Base-by-base conservation (phyloP, 2,888 invertebrate genomes). In the Platypus cylindrus region DNA sequence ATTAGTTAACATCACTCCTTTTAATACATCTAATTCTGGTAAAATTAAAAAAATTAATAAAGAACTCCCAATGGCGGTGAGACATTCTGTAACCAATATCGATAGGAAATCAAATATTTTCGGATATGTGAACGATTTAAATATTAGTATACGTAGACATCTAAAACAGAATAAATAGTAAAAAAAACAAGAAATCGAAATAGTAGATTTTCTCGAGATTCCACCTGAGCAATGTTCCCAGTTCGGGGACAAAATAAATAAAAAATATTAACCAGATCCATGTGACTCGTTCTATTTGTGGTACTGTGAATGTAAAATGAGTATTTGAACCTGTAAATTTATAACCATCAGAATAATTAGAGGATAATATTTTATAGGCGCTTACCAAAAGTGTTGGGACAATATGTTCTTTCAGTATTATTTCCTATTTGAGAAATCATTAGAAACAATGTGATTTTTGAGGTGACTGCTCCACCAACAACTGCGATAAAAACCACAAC, bases 251-350 rank as follows among this genome's bases (percentile, higher is more conserved):
- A 23, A 75, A 65, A 54, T 83, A 85, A 14, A 77, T 74, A 47
- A 84, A 73, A 25, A 85, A 63, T 17, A 85, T 58, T 30, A 78
- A 73, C 85, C 86, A 89, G 9, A 82, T 72, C 86, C 86, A 87
- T 27, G 73, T 66, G 36, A 78, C 65, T 44, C 75, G 68, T 52
- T 81, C 80, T 48, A 71, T 69, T 40, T 71, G 63, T 0, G 79
- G 66, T 15, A 78, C 60, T 4, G 64, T 59, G 1, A 75, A 74
- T n/a, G n/a, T n/a, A n/a, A n/a, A n/a, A n/a, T 1, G 9, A 23
- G 2, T 4, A n/a, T n/a, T n/a, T n/a, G n/a, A n/a, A n/a, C n/a
- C n/a, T n/a, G n/a, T n/a, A n/a, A n/a, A n/a, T n/a, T n/a, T n/a
- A n/a, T n/a, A n/a, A n/a, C n/a, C n/a, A n/a, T n/a, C n/a, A n/a